Evolutionary conservation across 1,140 invertebrate species (phyloP).

Genomic region (Polyergus mexicanus): DNA sequence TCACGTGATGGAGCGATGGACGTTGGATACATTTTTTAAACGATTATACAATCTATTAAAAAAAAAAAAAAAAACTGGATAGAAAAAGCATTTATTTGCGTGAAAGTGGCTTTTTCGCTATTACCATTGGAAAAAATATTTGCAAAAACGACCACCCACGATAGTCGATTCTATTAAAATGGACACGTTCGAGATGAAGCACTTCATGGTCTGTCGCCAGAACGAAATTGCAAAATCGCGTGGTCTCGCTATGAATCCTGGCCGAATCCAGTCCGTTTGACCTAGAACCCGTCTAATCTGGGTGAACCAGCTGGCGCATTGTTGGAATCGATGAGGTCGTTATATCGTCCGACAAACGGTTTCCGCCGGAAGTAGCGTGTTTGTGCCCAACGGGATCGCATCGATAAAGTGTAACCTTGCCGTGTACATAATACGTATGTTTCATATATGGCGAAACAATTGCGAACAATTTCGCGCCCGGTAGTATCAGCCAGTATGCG

Average conservation of each 20-base stretch:
- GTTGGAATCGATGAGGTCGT: conserved; percentile 57
- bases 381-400: not conserved
- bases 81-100: not conserved
- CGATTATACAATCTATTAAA: not conserved
- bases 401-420: conserved; percentile 23
- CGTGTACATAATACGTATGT: not conserved
- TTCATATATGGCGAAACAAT: not conserved
- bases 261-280: conserved; percentile 41
- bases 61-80: conserved; percentile 15
- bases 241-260: conserved; percentile 44
- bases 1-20: not conserved
- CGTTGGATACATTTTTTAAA: not conserved
- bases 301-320: conserved; percentile 53
- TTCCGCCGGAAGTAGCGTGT: conserved; percentile 29
- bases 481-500: conserved; percentile 18
- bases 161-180: conserved; percentile 13
- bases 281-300: conserved; percentile 62
- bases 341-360: conserved; percentile 59
- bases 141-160: not conserved
- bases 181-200: conserved; percentile 10
- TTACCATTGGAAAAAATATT: not conserved
- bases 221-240: conserved; percentile 45
- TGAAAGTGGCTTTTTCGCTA: not conserved
- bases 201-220: not conserved
- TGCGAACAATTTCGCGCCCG: conserved; percentile 32